Evolutionary conservation across 2,888 invertebrate species (phyloP), one percentile per base, ranked within the genome.

Genomic region (Leptogaster cylindrica): DNA sequence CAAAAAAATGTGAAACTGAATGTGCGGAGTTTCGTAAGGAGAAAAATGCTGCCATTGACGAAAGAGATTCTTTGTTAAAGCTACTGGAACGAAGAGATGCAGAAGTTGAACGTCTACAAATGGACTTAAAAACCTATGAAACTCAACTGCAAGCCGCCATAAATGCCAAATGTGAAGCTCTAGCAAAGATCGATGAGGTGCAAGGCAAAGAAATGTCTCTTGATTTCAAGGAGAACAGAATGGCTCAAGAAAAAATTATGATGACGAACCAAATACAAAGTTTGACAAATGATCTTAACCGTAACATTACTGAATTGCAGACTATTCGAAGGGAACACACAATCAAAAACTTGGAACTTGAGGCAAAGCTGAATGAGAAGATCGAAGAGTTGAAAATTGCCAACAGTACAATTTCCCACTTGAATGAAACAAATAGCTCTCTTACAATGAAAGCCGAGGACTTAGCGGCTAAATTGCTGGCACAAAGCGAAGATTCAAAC

Each of bases 111-210:
- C 84, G 89, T 61, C 79, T 92, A 68, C 88, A 87, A 73, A 83
- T 86, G 2, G 93, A 90, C 77, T 81, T 92, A 70, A 82, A 84
- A 48, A 82, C 86, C 2, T 81, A 93, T 63, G 87, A 89, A n/a
- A 85, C 87, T 73, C 92, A 93, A 79, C 79, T 95, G 31, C 87
- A 89, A 73, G 79, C 85, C 55, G 90, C 93, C 18, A 88, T 92
- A 70, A 86, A 88, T 73, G 86, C 90, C 2, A 95, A 94, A 82
- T 93, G 92, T 82, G 91, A 93, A 80, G 92, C 92, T 0, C 79
- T 93, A 55, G 87, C 89, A 4, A 86, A 90, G 72, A 84, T 89
- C 68, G 92, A 93, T 79, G 94, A 94, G 81, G 85, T 93, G 36
- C 87, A 89, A 73, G 89, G 91, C 71, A 89, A 89, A 77, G 91